phyloP scores from a whole-genome alignment of 2,113 vertebrate genomes.

The Eublepharis macularius region DNA sequence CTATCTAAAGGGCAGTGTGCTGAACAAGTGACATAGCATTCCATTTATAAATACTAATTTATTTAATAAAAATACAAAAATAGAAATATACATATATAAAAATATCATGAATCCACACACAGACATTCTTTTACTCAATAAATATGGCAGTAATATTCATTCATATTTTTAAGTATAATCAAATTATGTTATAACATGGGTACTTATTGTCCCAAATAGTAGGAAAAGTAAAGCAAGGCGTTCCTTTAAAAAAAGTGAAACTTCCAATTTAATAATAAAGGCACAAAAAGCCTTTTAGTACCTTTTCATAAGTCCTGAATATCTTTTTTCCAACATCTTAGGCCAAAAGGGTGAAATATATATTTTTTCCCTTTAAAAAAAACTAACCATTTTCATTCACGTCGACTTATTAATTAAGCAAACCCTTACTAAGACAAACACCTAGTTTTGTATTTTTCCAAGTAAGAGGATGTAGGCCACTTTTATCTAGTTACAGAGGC shows the following conservation, averaged over 20 bases:
- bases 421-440: constrained; percentile 78
- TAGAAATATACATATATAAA: constrained; percentile 85
- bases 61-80: constrained; percentile 86
- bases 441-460: constrained; percentile 62
- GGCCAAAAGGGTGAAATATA: constrained; percentile 63
- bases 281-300: constrained; percentile 80
- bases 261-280: constrained; percentile 62
- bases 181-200: constrained; percentile 66
- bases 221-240: constrained; percentile 67
- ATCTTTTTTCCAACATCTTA: constrained; percentile 58
- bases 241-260: constrained; percentile 55
- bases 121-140: constrained; percentile 78
- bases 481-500: constrained; percentile 62
- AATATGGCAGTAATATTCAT: constrained; percentile 75
- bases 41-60: constrained; percentile 79
- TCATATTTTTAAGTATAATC: constrained; percentile 57
- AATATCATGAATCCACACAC: constrained; percentile 77
- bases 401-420: constrained; percentile 70
- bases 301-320: constrained; percentile 57
- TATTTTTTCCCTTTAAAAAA: constrained; percentile 34
- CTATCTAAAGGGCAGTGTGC: constrained; percentile 3
- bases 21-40: constrained; percentile 51
- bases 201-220: constrained; percentile 58
- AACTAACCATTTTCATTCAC: constrained; percentile 67
- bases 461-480: constrained; percentile 65